Percentiles rank a stretch among this genome's conserved stretches.
Conservation (phyloP, 2,113 vertebrate genomes). For the Lepidothrix coronata region DNA sequence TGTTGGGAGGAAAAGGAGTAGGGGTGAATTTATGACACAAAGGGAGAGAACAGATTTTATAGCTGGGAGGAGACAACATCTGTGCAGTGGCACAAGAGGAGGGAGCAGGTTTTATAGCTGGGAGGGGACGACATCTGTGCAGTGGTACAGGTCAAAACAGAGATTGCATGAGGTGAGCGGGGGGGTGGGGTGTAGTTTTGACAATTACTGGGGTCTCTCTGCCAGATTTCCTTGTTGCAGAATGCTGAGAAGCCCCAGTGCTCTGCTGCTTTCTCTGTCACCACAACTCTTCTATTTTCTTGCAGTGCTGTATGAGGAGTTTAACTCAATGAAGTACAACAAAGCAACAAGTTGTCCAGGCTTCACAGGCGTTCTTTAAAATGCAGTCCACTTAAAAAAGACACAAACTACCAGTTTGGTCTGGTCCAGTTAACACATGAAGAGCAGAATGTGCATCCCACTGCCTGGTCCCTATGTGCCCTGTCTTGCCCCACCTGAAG, state of each 20-base stretch:
- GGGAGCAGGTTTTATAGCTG: neutral
- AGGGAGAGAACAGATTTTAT: neutral
- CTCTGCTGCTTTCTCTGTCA: neutral
- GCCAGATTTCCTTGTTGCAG: neutral
- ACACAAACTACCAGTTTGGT: neutral
- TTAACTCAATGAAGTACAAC: neutral
- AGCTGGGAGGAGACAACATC: rapidly evolving
- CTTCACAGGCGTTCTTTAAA: neutral
- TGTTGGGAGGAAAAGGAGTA: neutral
- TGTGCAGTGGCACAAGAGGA: neutral
- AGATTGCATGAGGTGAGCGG: rapidly evolving
- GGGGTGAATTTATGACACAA: neutral
- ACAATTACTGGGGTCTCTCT: neutral
- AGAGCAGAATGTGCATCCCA: neutral
- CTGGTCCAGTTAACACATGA: neutral
- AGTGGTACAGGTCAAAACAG: neutral
- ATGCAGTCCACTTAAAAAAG: neutral
- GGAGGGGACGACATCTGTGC: rapidly evolving
- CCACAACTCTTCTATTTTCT: neutral
- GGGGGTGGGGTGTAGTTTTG: neutral
- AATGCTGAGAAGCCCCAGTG: neutral
- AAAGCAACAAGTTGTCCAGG: conserved; percentile 2
- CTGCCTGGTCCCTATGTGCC: neutral
- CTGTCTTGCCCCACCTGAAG: neutral
- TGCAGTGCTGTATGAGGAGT: neutral